These are phyloP conservation scores for Phymorhynchus buccinoides DNA, from an alignment of 1,140 invertebrate species.

Conservation along the genomic window DNA sequence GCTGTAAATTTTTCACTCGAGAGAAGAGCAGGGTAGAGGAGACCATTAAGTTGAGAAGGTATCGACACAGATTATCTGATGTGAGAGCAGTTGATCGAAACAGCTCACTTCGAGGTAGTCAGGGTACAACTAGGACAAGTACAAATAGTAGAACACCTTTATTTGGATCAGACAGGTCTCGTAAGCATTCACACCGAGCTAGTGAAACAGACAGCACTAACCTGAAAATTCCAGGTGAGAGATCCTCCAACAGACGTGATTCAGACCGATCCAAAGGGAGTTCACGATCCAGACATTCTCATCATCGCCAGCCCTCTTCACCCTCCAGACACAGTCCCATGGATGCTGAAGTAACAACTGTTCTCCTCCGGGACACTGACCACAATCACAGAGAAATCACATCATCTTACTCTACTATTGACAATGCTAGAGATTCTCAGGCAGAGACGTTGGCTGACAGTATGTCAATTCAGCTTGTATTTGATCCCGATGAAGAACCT, in stretches of 20 bases:
- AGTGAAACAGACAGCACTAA: slow-evolving; percentile 26
- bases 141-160: slow-evolving; percentile 32
- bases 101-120: slow-evolving; percentile 5
- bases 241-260: slow-evolving; percentile 20
- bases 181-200: slow-evolving; percentile 10
- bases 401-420: neutral
- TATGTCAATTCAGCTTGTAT: slow-evolving; percentile 23
- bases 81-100: slow-evolving; percentile 12
- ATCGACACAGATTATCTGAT: slow-evolving; percentile 26
- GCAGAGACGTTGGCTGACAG: slow-evolving; percentile 2
- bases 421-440: slow-evolving; percentile 13
- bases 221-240: slow-evolving; percentile 15
- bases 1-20: slow-evolving; percentile 13
- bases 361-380: slow-evolving; percentile 1
- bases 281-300: slow-evolving; percentile 29
- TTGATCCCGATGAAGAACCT: slow-evolving; percentile 38
- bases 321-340: slow-evolving; percentile 21
- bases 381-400: neutral
- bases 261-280: slow-evolving; percentile 33
- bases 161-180: slow-evolving; percentile 31
- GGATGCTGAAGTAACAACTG: slow-evolving; percentile 15
- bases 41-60: slow-evolving; percentile 29
- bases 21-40: slow-evolving; percentile 11
- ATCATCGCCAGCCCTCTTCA: slow-evolving; percentile 36
- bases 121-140: slow-evolving; percentile 1